Evolutionary conservation across 2,797 vertebrate genomes (phyloP), one percentile per base, ranked within the genome.

Genomic region (Bucorvus abyssinicus): DNA sequence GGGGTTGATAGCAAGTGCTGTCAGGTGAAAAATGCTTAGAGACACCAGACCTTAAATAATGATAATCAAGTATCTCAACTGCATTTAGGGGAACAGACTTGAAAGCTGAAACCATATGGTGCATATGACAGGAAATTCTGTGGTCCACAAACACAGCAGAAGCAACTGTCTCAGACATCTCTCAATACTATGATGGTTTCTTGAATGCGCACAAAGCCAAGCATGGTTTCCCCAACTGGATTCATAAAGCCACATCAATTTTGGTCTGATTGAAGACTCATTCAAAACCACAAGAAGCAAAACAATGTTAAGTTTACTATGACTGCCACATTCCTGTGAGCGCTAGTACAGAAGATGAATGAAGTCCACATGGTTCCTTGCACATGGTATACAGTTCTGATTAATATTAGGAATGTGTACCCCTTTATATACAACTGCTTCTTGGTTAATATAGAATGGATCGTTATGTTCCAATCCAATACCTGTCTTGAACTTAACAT

Each of bases 211-310:
- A 90, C 64, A 92, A 85, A 95, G 87, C 90, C 89, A 73, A 95
- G 52, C 14, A 20, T 74, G 95, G 87, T 86, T 96, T 94, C 93
- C 86, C 67, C 82, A 67, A 23, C 55, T 42, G 84, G 84, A 95
- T 93, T 88, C 90, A 92, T 47, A 96, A 95, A 97, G 76, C 92
- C 95, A 95, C 94, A 96, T 87, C 89, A 95, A 84, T 97, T 96
- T 96, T 94, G 84, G 82, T 88, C 87, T 96, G 96, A 97, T 97
- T 96, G 96, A 97, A 97, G 95, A 79, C 84, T 95, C 87, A 57
- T 70, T 96, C 82, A 88, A 96, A 96, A 95, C 96, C 96, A 93
- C 96, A 95, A 96, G 82, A 93, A 95, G 84, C 61, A 96, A 95
- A 96, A 96, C 84, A 93, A 95, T 73, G 65, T 73, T 81, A 81